Base-by-base conservation (phyloP, 2,113 vertebrate species). In the Clarias magur region DNA sequence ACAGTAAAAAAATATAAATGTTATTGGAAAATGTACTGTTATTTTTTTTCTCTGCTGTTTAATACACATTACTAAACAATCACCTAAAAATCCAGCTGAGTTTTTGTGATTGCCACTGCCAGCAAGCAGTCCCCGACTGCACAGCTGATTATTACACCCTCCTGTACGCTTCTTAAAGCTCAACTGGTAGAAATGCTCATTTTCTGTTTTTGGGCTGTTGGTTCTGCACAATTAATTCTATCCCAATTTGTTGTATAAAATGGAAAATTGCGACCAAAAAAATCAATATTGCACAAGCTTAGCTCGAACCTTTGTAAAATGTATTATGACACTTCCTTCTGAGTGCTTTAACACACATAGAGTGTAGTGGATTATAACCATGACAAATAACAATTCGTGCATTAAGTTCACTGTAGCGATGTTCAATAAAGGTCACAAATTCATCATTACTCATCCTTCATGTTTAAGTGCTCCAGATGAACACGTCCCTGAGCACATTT, bases 241-340 rank as follows among this genome's bases (percentile, higher is more conserved):
- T 76, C 73, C 48, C 13, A 3, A 25, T 48, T 48, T 75, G 48
- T 75, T 42, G 48, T 75, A 23, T 75, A 75, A 75, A 75, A 75
- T 48, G 72, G 38, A 48, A 25, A 75, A 75, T 16, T 76, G 21
- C 12, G 11, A 53, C 21, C 73, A 42, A 23, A 73, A 78, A 78
- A 27, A 56, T 78, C 75, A 17, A 78, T 78, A 78, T 78, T n/a
- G 48, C 75, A 56, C 42, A 54, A n/a, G 75, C 48, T 27, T 78
- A 56, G 53, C 25, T 56, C 27, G 53, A 78, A 56, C 15, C 48
- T 76, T 53, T 7, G 42, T 78, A 25, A 78, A 78, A 78, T 54
- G 54, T 54, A 54, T 54, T 75, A 3, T 19, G 72, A 23, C 72
- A 73, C 12, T 48, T 75, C 38, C 19, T 75, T 53, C 19, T 13